Base-by-base conservation (phyloP, 1,140 invertebrate genomes). In the Steinernema feltiae region DNA sequence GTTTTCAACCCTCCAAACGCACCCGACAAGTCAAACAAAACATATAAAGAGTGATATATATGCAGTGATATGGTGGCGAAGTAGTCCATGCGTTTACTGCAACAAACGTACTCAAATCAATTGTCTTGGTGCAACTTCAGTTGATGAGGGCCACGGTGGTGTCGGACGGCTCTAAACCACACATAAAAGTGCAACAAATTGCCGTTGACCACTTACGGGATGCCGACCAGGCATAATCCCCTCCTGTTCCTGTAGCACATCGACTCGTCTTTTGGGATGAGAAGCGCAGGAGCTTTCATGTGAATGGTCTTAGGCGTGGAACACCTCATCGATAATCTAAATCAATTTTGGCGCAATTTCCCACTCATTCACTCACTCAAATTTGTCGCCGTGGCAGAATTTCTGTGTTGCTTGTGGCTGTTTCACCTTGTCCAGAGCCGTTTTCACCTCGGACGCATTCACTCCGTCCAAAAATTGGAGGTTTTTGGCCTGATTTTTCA, bases 391-490 rank as follows among this genome's bases (percentile, higher is more conserved):
- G 24, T 12, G 7, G 24, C 7, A 21, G 12, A 27, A 3, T 27
- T 63, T 63, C 53, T 63, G 53, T 17, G 35, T 18, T 41, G 53
- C 53, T 15, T 7, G 12, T 15, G 53, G 15, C 53, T 7, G 15
- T 27, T 70, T 32, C 46, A 77, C 30, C 69, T 75, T 70, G 0
- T 71, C 76, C 3, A 27, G 18, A 18, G 32, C 30, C 30, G 48
- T 30, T 70, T 77, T 48, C 46, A 75, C 2, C 48, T 78, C 72
- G 17, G 48, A n/a, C 27, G 69, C 73, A 32, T 46, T 32, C 27
- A 70, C 73, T 17, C 69, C 48, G 30, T 32, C 35, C 24, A 77
- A 30, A 29, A 77, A 24, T 72, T 76, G 73, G 17, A 77, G 21
- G 30, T 69, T 71, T 30, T 63, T 63, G 12, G 53, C 53, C 24